These are phyloP conservation scores for Lysandra coridon DNA, from an alignment of 2,888 invertebrate species.

Conservation along the genomic window DNA sequence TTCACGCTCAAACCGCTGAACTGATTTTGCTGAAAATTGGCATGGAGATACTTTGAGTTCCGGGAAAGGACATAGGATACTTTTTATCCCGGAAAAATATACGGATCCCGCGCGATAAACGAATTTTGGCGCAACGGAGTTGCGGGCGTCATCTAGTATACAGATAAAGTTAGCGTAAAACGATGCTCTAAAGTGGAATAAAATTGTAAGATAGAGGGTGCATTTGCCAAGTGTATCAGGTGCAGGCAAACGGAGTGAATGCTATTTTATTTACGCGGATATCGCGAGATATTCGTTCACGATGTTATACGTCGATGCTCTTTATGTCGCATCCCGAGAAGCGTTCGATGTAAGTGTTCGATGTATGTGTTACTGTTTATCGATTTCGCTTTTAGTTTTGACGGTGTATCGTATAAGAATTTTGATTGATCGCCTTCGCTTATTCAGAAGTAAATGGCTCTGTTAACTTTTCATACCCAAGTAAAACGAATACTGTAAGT, in stretches of 20 bases:
- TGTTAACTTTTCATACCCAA: not conserved
- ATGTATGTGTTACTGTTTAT: conserved; percentile 4
- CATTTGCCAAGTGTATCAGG: conserved; percentile 6
- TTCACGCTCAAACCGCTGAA: too few relatives aligned
- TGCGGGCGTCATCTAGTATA: not conserved
- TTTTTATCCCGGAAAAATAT: too few relatives aligned
- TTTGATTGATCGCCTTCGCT: not conserved
- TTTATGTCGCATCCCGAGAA: not conserved
- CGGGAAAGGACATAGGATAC: too few relatives aligned
- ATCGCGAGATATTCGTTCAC: conserved; percentile 14
- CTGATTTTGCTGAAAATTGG: too few relatives aligned
- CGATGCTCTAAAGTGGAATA: not conserved
- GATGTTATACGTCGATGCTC: conserved; percentile 23
- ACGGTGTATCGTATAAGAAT: not conserved
- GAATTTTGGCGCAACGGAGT: too few relatives aligned
- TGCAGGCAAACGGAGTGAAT: conserved; percentile 8
- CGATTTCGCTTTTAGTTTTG: not conserved
- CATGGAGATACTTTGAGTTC: too few relatives aligned
- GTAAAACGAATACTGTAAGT: too few relatives aligned
- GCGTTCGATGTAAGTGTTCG: not conserved
- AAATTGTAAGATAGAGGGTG: not conserved
- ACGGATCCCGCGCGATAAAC: too few relatives aligned
- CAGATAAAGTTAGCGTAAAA: not conserved
- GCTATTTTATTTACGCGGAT: conserved; percentile 7
- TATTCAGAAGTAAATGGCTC: not conserved